Evolutionary conservation across 2,113 vertebrate species (phyloP).

Genomic region (Pomatorhinus ruficollis): DNA sequence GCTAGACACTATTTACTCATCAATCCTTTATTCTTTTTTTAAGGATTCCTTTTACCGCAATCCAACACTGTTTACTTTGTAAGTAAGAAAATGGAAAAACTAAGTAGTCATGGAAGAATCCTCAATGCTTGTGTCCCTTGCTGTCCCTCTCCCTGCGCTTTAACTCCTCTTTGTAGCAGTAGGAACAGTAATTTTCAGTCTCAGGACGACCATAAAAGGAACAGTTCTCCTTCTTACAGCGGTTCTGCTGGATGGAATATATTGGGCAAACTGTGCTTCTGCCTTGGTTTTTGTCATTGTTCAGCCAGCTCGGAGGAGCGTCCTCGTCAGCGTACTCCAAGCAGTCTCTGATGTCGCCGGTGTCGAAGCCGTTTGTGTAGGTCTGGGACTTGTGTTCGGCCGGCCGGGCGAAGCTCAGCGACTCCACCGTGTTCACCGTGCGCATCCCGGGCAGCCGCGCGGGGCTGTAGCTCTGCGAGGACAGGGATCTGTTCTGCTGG

Average conservation of each 20-base stretch:
- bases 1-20: constrained; percentile 57
- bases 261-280: constrained; percentile 82
- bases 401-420: constrained; percentile 83
- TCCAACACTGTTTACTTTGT: constrained; percentile 55
- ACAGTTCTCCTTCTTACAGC: constrained; percentile 95
- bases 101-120: constrained; percentile 53
- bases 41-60: constrained; percentile 40
- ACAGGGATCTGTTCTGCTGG: constrained; percentile 95
- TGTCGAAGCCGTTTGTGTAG: constrained; percentile 89
- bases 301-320: constrained; percentile 81
- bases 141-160: constrained; percentile 88
- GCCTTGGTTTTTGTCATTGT: constrained; percentile 86
- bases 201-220: constrained; percentile 96
- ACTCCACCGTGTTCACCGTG: constrained; percentile 84
- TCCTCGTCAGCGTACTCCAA: constrained; percentile 93
- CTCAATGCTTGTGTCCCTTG: constrained; percentile 82
- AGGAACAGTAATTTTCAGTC: constrained; percentile 97
- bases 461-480: constrained; percentile 95
- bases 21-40: constrained; percentile 47
- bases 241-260: constrained; percentile 90
- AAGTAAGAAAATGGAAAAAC: constrained; percentile 72
- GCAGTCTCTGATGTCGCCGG: constrained; percentile 85
- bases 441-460: constrained; percentile 87
- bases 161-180: constrained; percentile 96
- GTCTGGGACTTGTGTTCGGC: constrained; percentile 95